These are phyloP conservation scores for Melinopterus prodromus DNA, from an alignment of 2,888 invertebrate genomes.

Conservation along the genomic window DNA sequence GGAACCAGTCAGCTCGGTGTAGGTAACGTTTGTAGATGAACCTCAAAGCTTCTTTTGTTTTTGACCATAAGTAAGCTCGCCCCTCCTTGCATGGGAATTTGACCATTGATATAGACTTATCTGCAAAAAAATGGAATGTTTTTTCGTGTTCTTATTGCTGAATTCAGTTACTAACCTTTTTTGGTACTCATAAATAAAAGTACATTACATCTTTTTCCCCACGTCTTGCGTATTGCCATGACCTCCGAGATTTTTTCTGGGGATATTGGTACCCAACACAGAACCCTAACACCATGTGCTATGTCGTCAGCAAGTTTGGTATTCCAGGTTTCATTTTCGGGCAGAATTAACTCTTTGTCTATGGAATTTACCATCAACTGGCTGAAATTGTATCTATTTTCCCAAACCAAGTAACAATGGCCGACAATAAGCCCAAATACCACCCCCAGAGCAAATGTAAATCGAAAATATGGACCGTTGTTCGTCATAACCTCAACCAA, in stretches of 20 bases:
- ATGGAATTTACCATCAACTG: neutral
- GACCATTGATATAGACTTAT: neutral
- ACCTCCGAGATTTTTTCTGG: neutral
- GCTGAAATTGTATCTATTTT: neutral
- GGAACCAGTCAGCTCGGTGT: neutral
- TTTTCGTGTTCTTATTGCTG: neutral
- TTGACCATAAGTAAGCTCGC: neutral
- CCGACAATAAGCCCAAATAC: neutral
- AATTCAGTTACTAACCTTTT: neutral
- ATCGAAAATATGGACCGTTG: neutral
- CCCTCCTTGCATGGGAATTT: neutral
- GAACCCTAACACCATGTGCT: neutral
- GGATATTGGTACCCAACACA: neutral
- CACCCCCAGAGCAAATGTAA: neutral
- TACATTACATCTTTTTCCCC: neutral
- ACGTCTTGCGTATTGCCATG: neutral
- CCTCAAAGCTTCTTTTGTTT: neutral
- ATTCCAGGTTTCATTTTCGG: neutral
- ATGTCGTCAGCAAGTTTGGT: neutral
- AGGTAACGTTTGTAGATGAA: neutral
- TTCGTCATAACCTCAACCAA: neutral
- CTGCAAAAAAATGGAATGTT: neutral
- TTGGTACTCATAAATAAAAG: neutral
- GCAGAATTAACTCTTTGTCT: neutral
- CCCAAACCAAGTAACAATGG: neutral